phyloP scores from a whole-genome alignment of 2,113 vertebrate genomes.

The Orycteropus afer region DNA sequence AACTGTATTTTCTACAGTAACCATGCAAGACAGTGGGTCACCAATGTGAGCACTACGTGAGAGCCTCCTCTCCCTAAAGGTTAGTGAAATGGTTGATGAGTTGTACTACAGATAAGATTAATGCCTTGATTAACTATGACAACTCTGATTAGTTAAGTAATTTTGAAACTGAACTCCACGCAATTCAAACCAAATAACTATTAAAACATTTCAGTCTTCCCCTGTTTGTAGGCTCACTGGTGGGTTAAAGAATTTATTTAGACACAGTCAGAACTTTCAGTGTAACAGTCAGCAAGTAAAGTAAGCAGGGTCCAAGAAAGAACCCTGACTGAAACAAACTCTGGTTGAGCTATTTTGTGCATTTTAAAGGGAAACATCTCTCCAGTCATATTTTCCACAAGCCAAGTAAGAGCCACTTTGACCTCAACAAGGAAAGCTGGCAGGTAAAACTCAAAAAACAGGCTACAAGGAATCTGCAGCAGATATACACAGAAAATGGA shows the following conservation, averaged over 20 bases:
- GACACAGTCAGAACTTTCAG: neutral
- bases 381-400: neutral
- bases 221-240: neutral
- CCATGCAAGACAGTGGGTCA: neutral
- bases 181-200: neutral
- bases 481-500: neutral
- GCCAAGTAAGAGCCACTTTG: neutral
- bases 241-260: slow-evolving; percentile 2
- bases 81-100: neutral
- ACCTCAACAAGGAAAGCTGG: neutral
- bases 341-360: neutral
- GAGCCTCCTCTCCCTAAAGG: neutral
- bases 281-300: slow-evolving; percentile 26
- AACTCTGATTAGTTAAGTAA: neutral
- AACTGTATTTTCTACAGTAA: neutral
- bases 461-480: neutral
- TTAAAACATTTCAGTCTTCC: neutral
- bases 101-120: neutral
- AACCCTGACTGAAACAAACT: neutral
- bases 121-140: neutral
- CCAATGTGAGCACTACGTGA: neutral
- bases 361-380: neutral
- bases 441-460: neutral
- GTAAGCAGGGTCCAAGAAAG: neutral
- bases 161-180: neutral